phyloP scores from a whole-genome alignment of 2,888 invertebrate species.

The Drosophila anomalipes region DNA sequence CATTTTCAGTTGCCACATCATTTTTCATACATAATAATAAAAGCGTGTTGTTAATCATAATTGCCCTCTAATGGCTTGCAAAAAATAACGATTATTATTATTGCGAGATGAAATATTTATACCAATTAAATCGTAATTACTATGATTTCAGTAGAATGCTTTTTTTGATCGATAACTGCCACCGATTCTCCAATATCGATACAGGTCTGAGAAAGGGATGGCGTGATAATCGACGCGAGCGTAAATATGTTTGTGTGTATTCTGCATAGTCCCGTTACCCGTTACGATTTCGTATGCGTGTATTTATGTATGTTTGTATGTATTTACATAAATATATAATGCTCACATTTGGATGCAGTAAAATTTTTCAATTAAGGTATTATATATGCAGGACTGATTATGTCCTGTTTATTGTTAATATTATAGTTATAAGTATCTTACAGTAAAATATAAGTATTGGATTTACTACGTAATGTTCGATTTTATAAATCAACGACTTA shows the following conservation, averaged over 20 bases:
- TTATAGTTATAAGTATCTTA: not conserved
- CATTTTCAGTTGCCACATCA: not conserved
- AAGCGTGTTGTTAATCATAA: conserved; percentile 6
- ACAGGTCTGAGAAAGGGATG: not conserved
- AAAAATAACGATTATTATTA: not conserved
- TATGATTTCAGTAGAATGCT: not conserved
- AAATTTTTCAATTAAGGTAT: too few relatives aligned
- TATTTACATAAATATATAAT: too few relatives aligned
- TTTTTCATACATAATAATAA: not conserved
- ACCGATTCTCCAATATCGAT: not conserved
- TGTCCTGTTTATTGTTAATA: not conserved
- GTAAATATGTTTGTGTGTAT: not conserved
- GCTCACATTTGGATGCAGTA: too few relatives aligned
- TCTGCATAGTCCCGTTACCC: not conserved
- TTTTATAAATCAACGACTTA: not conserved
- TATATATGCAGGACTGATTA: not conserved
- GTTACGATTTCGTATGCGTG: not conserved
- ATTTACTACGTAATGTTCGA: not conserved
- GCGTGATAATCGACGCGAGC: not conserved
- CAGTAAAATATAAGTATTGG: not conserved
- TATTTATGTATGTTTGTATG: too few relatives aligned
- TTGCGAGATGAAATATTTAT: not conserved
- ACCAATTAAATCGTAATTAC: conserved; percentile 4
- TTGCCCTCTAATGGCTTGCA: not conserved
- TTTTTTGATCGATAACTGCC: not conserved